Evolutionary conservation across 2,888 invertebrate genomes (phyloP).

Genomic region (Sepioteuthis lessoniana): DNA sequence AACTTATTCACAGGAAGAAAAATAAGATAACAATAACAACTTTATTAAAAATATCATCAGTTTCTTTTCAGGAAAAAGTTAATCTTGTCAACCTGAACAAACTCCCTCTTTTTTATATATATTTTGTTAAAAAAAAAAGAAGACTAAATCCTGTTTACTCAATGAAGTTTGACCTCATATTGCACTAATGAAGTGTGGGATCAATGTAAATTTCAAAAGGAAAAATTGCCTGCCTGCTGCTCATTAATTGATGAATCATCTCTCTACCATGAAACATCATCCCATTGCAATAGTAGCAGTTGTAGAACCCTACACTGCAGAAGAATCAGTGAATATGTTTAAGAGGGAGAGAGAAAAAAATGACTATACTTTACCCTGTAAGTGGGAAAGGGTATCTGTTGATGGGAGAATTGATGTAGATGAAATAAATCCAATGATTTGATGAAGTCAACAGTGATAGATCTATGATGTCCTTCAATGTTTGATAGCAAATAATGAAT

Average conservation of each 20-base stretch:
- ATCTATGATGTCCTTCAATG: neutral
- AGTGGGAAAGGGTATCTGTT: neutral
- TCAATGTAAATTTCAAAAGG: slow-evolving; percentile 3
- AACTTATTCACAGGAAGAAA: no score
- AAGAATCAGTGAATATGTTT: neutral
- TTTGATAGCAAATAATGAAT: neutral
- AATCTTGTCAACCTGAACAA: neutral
- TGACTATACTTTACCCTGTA: neutral
- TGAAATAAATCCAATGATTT: neutral
- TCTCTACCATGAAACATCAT: neutral
- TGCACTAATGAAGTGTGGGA: slow-evolving; percentile 20
- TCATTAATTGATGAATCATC: slow-evolving; percentile 23
- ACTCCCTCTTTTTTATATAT: neutral
- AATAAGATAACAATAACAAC: neutral
- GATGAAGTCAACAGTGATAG: neutral
- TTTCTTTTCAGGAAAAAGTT: neutral
- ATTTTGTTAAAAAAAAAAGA: neutral
- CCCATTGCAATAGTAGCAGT: slow-evolving; percentile 18
- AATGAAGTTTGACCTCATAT: neutral
- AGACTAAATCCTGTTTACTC: slow-evolving; percentile 18
- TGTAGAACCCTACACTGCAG: neutral
- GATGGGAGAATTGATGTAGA: neutral
- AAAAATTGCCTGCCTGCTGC: neutral
- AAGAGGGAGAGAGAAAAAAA: neutral
- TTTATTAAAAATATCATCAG: neutral